These are phyloP conservation scores for Macrotis lagotis DNA, from an alignment of 2,113 vertebrate genomes.

Conservation along the genomic window DNA sequence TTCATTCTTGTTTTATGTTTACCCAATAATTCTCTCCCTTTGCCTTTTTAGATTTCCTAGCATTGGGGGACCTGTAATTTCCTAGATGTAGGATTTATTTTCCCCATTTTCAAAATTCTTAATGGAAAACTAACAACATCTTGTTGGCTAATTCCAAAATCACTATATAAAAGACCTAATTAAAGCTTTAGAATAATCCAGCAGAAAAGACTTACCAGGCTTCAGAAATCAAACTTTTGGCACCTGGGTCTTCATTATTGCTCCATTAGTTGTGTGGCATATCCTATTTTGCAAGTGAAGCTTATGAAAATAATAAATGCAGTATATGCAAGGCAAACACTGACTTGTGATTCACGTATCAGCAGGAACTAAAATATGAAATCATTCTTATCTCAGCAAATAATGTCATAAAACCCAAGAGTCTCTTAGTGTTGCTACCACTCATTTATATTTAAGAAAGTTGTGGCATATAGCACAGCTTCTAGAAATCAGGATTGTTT, in stretches of 20 bases:
- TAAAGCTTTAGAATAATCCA: conserved; percentile 48
- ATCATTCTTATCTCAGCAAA: not conserved
- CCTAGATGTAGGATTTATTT: conserved; percentile 28
- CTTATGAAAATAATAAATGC: conserved; percentile 34
- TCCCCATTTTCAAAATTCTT: conserved; percentile 37
- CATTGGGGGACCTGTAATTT: not conserved
- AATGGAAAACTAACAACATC: conserved; percentile 33
- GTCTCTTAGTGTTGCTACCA: not conserved
- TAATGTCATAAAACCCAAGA: not conserved
- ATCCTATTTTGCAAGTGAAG: conserved; percentile 42
- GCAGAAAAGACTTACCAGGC: conserved; percentile 25
- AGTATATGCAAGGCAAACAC: not conserved
- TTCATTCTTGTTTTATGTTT: not conserved
- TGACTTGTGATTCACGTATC: not conserved
- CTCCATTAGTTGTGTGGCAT: conserved; percentile 35
- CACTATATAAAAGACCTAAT: conserved; percentile 61
- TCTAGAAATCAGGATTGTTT: not conserved
- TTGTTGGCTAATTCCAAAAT: not conserved
- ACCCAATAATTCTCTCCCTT: not conserved
- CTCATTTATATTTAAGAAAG: not conserved
- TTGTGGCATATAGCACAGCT: not conserved
- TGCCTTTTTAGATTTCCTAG: conserved; percentile 7
- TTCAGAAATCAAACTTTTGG: conserved; percentile 57
- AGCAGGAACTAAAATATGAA: not conserved
- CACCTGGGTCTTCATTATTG: conserved; percentile 41